Percentiles rank a stretch among this genome's conserved stretches.
Conservation (phyloP, 2,888 invertebrate species). For the Chrysolina haemoptera region DNA sequence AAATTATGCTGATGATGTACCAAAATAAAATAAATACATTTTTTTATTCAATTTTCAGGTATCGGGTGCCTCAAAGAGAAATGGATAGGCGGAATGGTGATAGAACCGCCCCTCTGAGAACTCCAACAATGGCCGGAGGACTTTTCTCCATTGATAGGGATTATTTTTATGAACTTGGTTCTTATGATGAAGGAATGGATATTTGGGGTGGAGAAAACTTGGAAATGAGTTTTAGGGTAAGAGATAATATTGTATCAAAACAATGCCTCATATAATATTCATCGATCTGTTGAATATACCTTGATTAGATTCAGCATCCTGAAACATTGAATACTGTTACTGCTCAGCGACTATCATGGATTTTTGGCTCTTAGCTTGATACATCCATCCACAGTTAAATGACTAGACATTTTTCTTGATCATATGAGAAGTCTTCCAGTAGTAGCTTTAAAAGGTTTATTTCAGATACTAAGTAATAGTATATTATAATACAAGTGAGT, state of each 20-base stretch:
- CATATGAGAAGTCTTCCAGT: too few species aligned
- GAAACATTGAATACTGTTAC: not conserved
- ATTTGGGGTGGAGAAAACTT: slow-evolving; percentile 99
- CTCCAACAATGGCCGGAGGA: slow-evolving; percentile 99
- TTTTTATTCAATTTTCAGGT: slow-evolving; percentile 74
- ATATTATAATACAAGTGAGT: too few species aligned
- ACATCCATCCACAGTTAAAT: too few species aligned
- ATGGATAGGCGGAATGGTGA: slow-evolving; percentile 95
- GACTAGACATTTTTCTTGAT: too few species aligned
- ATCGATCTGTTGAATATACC: not conserved
- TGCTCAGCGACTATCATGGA: too few species aligned
- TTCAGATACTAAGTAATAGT: too few species aligned
- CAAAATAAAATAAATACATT: too few species aligned
- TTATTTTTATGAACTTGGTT: slow-evolving; percentile 97
- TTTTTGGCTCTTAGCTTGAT: too few species aligned
- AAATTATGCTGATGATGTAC: too few species aligned
- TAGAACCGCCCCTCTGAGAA: slow-evolving; percentile 91
- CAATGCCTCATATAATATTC: not conserved
- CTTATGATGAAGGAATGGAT: slow-evolving; percentile 99
- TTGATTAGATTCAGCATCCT: not conserved
- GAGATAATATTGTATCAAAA: not conserved
- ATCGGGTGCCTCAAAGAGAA: slow-evolving; percentile 97
- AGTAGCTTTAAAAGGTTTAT: too few species aligned
- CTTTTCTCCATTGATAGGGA: slow-evolving; percentile 94
- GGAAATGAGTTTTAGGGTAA: slow-evolving; percentile 94